These are phyloP conservation scores for Drosophila hamatofila DNA, from an alignment of 2,888 invertebrate species.

Conservation along the genomic window DNA sequence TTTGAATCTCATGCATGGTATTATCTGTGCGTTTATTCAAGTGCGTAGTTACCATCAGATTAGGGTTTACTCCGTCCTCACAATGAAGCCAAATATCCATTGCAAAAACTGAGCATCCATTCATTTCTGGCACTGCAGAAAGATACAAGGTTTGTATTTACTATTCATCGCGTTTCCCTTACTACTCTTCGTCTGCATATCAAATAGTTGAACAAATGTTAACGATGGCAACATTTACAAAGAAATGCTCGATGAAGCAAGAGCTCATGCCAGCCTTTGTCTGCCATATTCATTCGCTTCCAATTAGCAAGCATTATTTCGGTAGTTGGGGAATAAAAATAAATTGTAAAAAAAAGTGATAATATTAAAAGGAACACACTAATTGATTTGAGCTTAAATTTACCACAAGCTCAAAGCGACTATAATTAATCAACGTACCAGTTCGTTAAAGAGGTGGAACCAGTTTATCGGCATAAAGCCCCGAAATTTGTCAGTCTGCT, in stretches of 20 bases:
- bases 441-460: neutral
- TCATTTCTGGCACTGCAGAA: neutral
- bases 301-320: neutral
- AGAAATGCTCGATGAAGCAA: neutral
- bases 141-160: neutral
- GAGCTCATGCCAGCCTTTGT: neutral
- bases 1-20: neutral
- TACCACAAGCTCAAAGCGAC: neutral
- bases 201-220: neutral
- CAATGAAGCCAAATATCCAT: neutral
- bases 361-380: no score
- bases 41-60: constrained; percentile 11
- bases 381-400: constrained; percentile 3
- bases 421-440: neutral
- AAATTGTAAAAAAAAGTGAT: neutral
- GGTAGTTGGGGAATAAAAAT: neutral
- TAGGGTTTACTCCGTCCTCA: neutral
- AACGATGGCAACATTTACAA: neutral
- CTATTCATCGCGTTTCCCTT: neutral
- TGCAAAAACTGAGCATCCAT: neutral
- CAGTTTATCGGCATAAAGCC: neutral
- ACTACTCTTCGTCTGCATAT: neutral
- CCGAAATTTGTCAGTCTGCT: neutral
- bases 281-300: neutral
- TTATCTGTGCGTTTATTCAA: neutral